Evolutionary conservation across 2,113 vertebrate species (phyloP).

Genomic region (Ophthalmolycus amberensis): DNA sequence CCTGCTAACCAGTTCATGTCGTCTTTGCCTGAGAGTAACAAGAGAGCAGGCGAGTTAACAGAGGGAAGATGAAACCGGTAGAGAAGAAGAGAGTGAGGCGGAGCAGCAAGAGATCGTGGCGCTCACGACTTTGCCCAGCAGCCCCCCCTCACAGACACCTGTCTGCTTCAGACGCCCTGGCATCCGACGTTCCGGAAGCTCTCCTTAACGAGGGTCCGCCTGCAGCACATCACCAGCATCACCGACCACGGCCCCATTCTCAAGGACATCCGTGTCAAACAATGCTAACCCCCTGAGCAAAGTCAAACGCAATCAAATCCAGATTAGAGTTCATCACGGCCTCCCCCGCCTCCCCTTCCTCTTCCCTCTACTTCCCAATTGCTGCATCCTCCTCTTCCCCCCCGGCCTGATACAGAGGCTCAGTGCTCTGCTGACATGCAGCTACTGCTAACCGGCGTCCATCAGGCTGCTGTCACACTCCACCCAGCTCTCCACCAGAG

Average conservation of each 20-base stretch:
- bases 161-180: slow-evolving; percentile 65
- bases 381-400: slow-evolving; percentile 37
- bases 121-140: slow-evolving; percentile 35
- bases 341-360: slow-evolving; percentile 20
- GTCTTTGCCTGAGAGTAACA: not conserved
- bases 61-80: not conserved
- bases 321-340: slow-evolving; percentile 2
- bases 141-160: slow-evolving; percentile 56
- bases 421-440: not conserved
- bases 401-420: not conserved
- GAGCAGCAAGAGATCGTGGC: not conserved
- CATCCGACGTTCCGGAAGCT: slow-evolving; percentile 56
- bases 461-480: slow-evolving; percentile 18
- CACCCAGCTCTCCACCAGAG: not conserved
- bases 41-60: not conserved
- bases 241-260: slow-evolving; percentile 39
- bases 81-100: not conserved
- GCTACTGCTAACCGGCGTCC: not conserved
- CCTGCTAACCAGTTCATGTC: slow-evolving; percentile 7
- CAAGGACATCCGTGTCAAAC: slow-evolving; percentile 71
- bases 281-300: not conserved
- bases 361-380: slow-evolving; percentile 3
- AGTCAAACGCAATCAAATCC: not conserved
- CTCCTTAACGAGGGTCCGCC: slow-evolving; percentile 7
- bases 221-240: slow-evolving; percentile 27